A percentile compares a stretch with the other conserved stretches of the same genome.
Conservation (phyloP, 1,140 invertebrate species). For the Pemphigus obesinymphae region DNA sequence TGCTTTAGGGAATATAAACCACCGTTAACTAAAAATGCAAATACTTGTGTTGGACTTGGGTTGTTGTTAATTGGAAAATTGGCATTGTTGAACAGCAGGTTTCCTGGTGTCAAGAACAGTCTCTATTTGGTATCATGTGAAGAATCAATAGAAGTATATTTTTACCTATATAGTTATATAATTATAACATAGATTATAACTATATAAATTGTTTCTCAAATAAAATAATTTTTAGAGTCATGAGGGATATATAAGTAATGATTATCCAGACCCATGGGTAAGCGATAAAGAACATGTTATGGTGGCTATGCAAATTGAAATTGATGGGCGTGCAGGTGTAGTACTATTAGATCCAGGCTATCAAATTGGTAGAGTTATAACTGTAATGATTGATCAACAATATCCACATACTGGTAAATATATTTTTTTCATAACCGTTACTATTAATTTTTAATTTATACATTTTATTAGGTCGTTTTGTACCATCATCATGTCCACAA, state of each 20-base stretch:
- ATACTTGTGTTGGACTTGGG: constrained; percentile 83
- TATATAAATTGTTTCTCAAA: not conserved
- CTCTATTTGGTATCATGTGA: constrained; percentile 80
- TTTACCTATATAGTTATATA: constrained; percentile 47
- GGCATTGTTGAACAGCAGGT: constrained; percentile 53
- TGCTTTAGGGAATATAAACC: constrained; percentile 73
- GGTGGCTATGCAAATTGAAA: constrained; percentile 68
- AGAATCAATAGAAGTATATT: constrained; percentile 67
- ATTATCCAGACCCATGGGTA: constrained; percentile 46
- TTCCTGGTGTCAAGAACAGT: constrained; percentile 61
- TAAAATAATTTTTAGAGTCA: constrained; percentile 45
- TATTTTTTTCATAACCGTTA: not conserved
- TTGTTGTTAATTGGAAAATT: constrained; percentile 68
- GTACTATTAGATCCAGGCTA: constrained; percentile 84
- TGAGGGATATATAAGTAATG: constrained; percentile 51
- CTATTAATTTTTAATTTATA: not conserved
- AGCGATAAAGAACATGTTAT: constrained; percentile 84
- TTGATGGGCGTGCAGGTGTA: constrained; percentile 67
- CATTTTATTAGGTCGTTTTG: constrained; percentile 65
- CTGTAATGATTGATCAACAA: constrained; percentile 75
- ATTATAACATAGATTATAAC: not conserved
- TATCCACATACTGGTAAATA: constrained; percentile 75
- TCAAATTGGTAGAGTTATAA: constrained; percentile 77
- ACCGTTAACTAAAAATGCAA: constrained; percentile 67
- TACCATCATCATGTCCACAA: constrained; percentile 62